These are phyloP conservation scores for Helleia helle DNA, from an alignment of 2,888 invertebrate genomes.

Conservation along the genomic window DNA sequence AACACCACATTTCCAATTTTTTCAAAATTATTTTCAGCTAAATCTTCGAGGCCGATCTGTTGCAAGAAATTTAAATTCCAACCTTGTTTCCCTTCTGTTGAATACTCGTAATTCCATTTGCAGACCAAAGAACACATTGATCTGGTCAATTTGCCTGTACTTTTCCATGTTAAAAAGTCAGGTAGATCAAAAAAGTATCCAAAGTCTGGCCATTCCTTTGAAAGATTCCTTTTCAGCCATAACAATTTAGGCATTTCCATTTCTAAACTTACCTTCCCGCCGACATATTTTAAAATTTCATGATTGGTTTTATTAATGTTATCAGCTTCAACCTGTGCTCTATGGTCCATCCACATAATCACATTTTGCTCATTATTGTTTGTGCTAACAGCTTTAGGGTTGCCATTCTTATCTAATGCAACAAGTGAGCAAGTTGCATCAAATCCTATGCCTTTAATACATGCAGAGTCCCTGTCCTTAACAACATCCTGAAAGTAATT, in stretches of 20 bases:
- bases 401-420: slow-evolving; percentile 79
- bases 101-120: slow-evolving; percentile 93
- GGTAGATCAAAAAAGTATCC: slow-evolving; percentile 92
- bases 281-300: slow-evolving; percentile 86
- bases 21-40: slow-evolving; percentile 77
- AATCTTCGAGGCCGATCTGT: slow-evolving; percentile 82
- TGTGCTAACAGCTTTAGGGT: slow-evolving; percentile 81
- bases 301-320: slow-evolving; percentile 85
- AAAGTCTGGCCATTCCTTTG: slow-evolving; percentile 79
- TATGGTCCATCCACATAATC: slow-evolving; percentile 95
- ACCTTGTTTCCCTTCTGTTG: slow-evolving; percentile 64
- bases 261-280: slow-evolving; percentile 95
- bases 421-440: slow-evolving; percentile 97
- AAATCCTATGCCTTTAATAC: slow-evolving; percentile 91
- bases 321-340: slow-evolving; percentile 86
- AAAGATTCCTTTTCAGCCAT: slow-evolving; percentile 88
- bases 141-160: slow-evolving; percentile 82
- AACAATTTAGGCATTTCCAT: slow-evolving; percentile 96
- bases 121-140: slow-evolving; percentile 94
- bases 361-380: slow-evolving; percentile 83
- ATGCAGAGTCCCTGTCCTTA: slow-evolving; percentile 59
- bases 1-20: slow-evolving; percentile 80
- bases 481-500: slow-evolving; percentile 71
- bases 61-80: slow-evolving; percentile 86
- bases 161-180: slow-evolving; percentile 94